Evolutionary conservation across 1,140 invertebrate genomes (phyloP), one percentile per base, ranked within the genome.

Genomic region (Coelopa frigida): DNA sequence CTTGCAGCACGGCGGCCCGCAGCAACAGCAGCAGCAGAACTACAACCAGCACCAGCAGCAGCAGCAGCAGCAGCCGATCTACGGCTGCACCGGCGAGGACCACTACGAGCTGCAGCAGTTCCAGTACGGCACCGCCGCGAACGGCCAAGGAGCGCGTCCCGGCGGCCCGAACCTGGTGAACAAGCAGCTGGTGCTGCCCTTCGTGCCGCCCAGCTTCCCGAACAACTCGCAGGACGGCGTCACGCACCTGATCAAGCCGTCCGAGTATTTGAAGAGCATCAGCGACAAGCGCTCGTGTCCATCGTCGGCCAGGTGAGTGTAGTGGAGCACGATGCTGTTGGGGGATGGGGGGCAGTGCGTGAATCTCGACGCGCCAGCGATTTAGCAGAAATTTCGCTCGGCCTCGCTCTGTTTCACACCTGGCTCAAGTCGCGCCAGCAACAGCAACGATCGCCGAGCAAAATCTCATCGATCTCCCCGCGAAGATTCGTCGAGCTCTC

Each of bases 121-220:
- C 20, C 12, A 50, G 52, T 40, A 31, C 7, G 11, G 29, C 10
- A n/a, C n/a, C 20, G 35, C 26, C 10, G 21, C 5, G 3, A 23
- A 18, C 4, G 8, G 14, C 10, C 48, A 48, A 2, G 38, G 23
- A 18, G 46, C 55, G 14, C 56, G 67, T 11, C 48, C 71, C 47
- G 74, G 70, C 53, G 75, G 71, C 38, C 76, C 75, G 51, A 77
- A 85, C 72, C 74, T 85, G 68, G 80, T 87, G 55, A 85, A 84
- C 73, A 87, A 85, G 70, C 87, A 89, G 69, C 78, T 86, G 68
- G 85, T 81, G 53, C 70, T 89, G 47, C 85, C 88, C 49, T 92
- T 93, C 75, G 84, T 93, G 63, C 88, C 88, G 35, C 89, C 89
- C 20, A 85, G 86, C 68, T 92, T 93, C 72, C 81, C 81, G 23